Evolutionary conservation across 2,797 vertebrate genomes (phyloP).

Genomic region (Coccyzus lansbergi): DNA sequence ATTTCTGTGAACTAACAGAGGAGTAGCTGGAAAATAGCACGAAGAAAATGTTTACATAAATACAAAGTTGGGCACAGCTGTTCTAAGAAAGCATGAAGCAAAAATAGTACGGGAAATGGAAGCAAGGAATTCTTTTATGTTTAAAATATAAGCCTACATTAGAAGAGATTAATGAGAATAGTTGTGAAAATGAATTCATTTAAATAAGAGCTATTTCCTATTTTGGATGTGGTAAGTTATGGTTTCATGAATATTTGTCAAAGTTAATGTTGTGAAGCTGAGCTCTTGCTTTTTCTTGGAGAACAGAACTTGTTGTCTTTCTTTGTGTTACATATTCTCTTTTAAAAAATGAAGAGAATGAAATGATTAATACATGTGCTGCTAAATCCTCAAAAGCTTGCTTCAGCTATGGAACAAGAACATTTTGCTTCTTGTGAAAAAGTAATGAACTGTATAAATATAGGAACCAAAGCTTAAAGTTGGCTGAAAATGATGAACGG

Average conservation of each 20-base stretch:
- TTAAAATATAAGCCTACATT: slow-evolving; percentile 43
- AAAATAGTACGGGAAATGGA: slow-evolving; percentile 47
- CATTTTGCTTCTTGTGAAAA: slow-evolving; percentile 58
- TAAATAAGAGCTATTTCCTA: slow-evolving; percentile 35
- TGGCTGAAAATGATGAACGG: slow-evolving; percentile 27
- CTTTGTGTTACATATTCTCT: slow-evolving; percentile 38
- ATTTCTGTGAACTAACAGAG: neutral
- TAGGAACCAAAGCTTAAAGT: slow-evolving; percentile 58
- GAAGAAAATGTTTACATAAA: slow-evolving; percentile 35
- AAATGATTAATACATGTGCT: slow-evolving; percentile 57
- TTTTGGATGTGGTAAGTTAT: slow-evolving; percentile 32
- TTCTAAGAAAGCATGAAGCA: slow-evolving; percentile 35
- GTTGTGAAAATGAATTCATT: slow-evolving; percentile 63
- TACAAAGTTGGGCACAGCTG: slow-evolving; percentile 19
- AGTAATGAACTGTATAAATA: slow-evolving; percentile 68
- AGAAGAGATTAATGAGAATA: slow-evolving; percentile 54
- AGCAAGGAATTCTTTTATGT: slow-evolving; percentile 36
- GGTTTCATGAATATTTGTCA: slow-evolving; percentile 69
- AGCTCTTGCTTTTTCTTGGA: slow-evolving; percentile 47
- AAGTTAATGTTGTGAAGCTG: slow-evolving; percentile 62
- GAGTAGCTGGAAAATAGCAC: neutral
- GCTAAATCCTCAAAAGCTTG: slow-evolving; percentile 56
- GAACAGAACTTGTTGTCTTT: slow-evolving; percentile 40
- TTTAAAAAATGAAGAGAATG: slow-evolving; percentile 49
- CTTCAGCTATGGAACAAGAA: slow-evolving; percentile 51